phyloP scores from a whole-genome alignment of 2,797 vertebrate species.

The Lateolabrax maculatus region DNA sequence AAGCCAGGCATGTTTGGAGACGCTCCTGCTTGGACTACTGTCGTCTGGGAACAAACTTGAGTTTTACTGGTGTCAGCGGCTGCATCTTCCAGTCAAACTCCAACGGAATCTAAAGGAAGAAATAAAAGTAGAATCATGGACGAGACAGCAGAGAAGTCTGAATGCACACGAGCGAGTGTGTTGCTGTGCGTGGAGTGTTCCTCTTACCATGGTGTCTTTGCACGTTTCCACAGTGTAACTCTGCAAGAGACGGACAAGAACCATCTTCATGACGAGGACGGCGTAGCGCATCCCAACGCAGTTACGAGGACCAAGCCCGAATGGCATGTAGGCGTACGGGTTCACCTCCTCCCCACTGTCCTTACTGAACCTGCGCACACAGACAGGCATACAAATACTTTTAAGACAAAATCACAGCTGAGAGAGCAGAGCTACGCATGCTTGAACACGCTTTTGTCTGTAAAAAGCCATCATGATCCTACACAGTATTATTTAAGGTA shows the following conservation, averaged over 20 bases:
- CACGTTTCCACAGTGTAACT: constrained; percentile 85
- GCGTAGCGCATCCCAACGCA: constrained; percentile 90
- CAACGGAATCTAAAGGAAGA: constrained; percentile 72
- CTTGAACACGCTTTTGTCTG: neutral
- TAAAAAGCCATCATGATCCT: neutral
- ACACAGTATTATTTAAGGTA: neutral
- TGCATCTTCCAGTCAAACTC: constrained; percentile 45
- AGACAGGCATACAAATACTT: neutral
- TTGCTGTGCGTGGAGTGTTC: neutral
- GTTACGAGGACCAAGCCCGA: constrained; percentile 90
- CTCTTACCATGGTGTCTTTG: constrained; percentile 85
- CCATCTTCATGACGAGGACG: constrained; percentile 84
- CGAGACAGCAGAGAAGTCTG: neutral
- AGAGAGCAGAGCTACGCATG: neutral
- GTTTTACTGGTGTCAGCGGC: constrained; percentile 60
- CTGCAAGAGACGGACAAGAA: constrained; percentile 80
- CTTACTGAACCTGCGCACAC: constrained; percentile 88
- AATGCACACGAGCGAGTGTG: neutral
- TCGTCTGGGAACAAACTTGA: constrained; percentile 72
- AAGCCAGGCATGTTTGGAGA: neutral
- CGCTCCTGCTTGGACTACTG: neutral
- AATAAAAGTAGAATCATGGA: constrained; percentile 1
- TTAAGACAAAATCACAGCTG: neutral
- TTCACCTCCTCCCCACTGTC: constrained; percentile 80
- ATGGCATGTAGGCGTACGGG: constrained; percentile 86